Base-by-base conservation (phyloP, 2,797 vertebrate genomes). In the Nannoperca obscura region DNA sequence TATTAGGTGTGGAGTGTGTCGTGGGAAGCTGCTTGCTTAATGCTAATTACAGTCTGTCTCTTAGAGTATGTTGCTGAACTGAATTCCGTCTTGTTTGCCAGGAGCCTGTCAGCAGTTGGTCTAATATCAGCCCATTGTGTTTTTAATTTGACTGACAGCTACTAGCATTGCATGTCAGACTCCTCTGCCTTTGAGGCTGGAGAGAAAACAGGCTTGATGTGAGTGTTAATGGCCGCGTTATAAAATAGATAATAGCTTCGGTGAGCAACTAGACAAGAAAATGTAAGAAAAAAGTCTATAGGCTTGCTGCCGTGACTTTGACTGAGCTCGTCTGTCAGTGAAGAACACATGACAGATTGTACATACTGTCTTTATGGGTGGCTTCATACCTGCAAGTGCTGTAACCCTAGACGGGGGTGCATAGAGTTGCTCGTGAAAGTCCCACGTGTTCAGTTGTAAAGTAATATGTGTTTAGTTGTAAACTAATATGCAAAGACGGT, bases 61-160 rank as follows among this genome's bases (percentile, higher is more conserved):
- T 27, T 81, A 1, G 8, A 74, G 87, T 93, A 94, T 91, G 90
- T 68, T 22, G 85, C 88, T 24, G 7, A 87, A 86, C 92, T 83
- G 71, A 93, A 83, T 55, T 69, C 60, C 34, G 36, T 54, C 27
- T 54, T 61, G 22, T 78, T 55, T 57, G 22, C 50, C 2, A 2
- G 46, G n/a, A 80, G 66, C 64, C 54, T 74, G 75, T 24, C 55
- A 61, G 78, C 86, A 89, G 74, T 89, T 72, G 79, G 74, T 83
- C 73, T 70, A 2, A 57, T 67, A 80, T 86, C 73, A 53, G 34
- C 57, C 80, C 44, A 75, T 92, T 93, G 86, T 90, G 58, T 74
- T 74, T 63, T 17, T 73, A 74, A 67, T 92, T 75, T 91, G 87
- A 92, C 55, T 91, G 92, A 92, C 91, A 89, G 87, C 67, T 87